Base-by-base conservation (phyloP, 2,888 invertebrate genomes). In the Litoditis marina region DNA sequence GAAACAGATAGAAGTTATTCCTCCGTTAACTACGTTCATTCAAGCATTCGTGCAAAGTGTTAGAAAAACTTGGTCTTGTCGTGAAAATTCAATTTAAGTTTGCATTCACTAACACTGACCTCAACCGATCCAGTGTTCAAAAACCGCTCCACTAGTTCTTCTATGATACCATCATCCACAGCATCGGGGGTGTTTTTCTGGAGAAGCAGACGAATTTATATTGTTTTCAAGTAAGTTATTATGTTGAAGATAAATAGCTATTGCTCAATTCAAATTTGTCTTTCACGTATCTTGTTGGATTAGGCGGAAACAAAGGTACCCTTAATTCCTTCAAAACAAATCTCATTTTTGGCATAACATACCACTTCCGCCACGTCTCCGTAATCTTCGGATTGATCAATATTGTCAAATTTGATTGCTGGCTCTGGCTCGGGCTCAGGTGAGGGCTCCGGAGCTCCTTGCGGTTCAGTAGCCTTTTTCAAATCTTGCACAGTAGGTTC, bases 101-200 rank as follows among this genome's bases (percentile, higher is more conserved):
- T 36, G 11, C n/a, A 16, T 36, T n/a, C n/a, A n/a, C n/a, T n/a
- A n/a, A n/a, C n/a, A n/a, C n/a, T n/a, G 39, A 68, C 68, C 54
- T 47, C 60, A 42, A 66, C 63, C 2, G 74, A 74, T 56, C 79
- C 79, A 50, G 74, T 78, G 63, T 81, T 81, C 57, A 81, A 66
- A 68, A 82, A 81, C 31, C 73, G 68, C 55, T 80, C 75, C 13
- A 81, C 79, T 39, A 81, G 71, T 44, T 73, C 67, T 51, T 77
- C 76, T 52, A 81, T 82, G 44, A 73, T 73, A 39, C 78, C 81
- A 58, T 78, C 78, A 54, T 81, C 78, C 44, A 81, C 66, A 51
- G 73, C 74, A 58, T 78, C 81, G 32, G 80, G 78, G 39, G 50
- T 34, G 25, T 52, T 58, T 28, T 58, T 55, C 76, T 76, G n/a